Evolutionary conservation across 1,140 invertebrate genomes (phyloP).

Genomic region (Atta cephalotes): DNA sequence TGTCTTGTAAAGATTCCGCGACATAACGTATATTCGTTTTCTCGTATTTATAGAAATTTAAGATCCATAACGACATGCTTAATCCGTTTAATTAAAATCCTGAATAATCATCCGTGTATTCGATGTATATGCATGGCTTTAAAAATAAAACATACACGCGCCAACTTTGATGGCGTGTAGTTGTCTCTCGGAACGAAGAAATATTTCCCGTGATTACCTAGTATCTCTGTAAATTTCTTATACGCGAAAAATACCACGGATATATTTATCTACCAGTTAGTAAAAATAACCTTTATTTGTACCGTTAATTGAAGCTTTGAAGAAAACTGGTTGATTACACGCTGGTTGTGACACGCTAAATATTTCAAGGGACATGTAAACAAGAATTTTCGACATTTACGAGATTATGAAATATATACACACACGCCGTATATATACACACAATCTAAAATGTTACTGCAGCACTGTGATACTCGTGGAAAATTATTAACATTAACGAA

Average conservation of each 20-base stretch:
- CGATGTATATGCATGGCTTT: constrained; percentile 11
- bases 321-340: constrained; percentile 25
- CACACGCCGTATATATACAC: not conserved
- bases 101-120: constrained; percentile 60
- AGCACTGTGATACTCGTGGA: not conserved
- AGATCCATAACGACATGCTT: constrained; percentile 77
- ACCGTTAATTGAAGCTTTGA: constrained; percentile 37
- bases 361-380: constrained; percentile 21
- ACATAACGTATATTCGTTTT: constrained; percentile 60
- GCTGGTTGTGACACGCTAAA: not conserved
- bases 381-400: constrained; percentile 18
- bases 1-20: constrained; percentile 71
- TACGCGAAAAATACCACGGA: constrained; percentile 29
- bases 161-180: constrained; percentile 19
- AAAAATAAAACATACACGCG: constrained; percentile 70
- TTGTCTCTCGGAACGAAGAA: constrained; percentile 16
- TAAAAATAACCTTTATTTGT: constrained; percentile 46
- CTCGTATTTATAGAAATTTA: constrained; percentile 80
- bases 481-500: constrained; percentile 11
- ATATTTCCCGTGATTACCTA: constrained; percentile 17
- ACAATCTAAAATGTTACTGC: not conserved
- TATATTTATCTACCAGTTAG: constrained; percentile 15
- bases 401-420: constrained; percentile 2
- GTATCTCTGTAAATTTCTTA: constrained; percentile 20
- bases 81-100: constrained; percentile 83